These are phyloP conservation scores for Poeciliopsis retropinna DNA, from an alignment of 2,113 vertebrate species.

Conservation along the genomic window DNA sequence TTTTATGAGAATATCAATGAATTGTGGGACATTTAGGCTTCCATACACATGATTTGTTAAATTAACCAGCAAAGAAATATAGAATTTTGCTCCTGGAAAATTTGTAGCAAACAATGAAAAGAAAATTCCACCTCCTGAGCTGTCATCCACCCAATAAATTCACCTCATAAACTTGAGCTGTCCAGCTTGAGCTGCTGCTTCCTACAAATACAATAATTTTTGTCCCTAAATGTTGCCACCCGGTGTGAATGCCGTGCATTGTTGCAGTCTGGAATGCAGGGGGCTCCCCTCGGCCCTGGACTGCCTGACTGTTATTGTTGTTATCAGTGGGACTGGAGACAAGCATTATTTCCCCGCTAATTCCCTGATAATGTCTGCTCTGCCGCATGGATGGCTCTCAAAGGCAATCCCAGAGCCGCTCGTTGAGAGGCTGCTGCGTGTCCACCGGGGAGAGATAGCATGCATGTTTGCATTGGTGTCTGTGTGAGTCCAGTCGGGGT, in stretches of 20 bases:
- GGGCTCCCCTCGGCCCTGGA: constrained; percentile 32
- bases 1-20: no score
- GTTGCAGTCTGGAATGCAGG: constrained; percentile 44
- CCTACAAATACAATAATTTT: constrained; percentile 3
- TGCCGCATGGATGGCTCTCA: constrained; percentile 80
- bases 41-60: no score
- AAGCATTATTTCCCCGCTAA: constrained; percentile 79
- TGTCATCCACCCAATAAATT: neutral
- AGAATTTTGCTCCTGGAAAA: neutral
- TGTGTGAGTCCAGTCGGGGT: constrained; percentile 48
- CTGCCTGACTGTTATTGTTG: constrained; percentile 57
- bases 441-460: constrained; percentile 51
- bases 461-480: constrained; percentile 37
- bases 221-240: neutral
- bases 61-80: neutral
- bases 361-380: constrained; percentile 79
- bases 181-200: constrained; percentile 2
- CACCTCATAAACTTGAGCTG: neutral
- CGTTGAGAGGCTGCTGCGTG: constrained; percentile 55
- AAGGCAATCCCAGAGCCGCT: constrained; percentile 68
- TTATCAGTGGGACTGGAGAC: constrained; percentile 72
- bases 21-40: no score
- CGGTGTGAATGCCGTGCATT: constrained; percentile 16
- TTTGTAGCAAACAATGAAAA: neutral
- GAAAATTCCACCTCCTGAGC: neutral